These are phyloP conservation scores for Synergus laeviventris DNA, from an alignment of 2,888 invertebrate genomes.

Conservation along the genomic window DNA sequence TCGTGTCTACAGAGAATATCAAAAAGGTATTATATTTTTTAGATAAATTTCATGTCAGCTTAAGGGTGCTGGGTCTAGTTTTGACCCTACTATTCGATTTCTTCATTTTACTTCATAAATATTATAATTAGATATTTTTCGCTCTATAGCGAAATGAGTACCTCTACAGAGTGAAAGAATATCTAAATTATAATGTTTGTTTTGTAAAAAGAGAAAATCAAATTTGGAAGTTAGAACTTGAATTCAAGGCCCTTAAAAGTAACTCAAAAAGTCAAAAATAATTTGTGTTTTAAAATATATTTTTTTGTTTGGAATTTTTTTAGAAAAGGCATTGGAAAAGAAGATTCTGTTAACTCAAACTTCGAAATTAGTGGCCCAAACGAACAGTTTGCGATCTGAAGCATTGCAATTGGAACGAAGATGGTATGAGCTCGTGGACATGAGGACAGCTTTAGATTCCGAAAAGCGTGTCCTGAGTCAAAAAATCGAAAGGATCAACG, in stretches of 20 bases:
- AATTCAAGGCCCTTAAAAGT: no score
- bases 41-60: not conserved
- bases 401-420: conserved; percentile 68
- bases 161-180: no score
- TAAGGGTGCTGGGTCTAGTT: not conserved
- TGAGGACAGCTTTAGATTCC: conserved; percentile 66
- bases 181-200: no score
- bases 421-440: conserved; percentile 66
- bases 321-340: conserved; percentile 69
- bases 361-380: conserved; percentile 65
- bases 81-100: no score
- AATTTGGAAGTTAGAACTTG: no score
- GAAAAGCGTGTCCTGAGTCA: conserved; percentile 68
- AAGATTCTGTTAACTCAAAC: conserved; percentile 67
- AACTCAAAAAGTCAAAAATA: not conserved
- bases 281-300: not conserved
- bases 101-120: no score
- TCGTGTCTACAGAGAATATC: conserved; percentile 71
- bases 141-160: no score
- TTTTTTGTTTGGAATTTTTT: conserved; percentile 45
- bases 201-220: no score
- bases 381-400: conserved; percentile 67
- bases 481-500: conserved; percentile 70
- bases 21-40: conserved; percentile 65
- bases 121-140: no score